These are phyloP conservation scores for Gymnothorax reevesii DNA, from an alignment of 2,797 vertebrate species.

Conservation along the genomic window DNA sequence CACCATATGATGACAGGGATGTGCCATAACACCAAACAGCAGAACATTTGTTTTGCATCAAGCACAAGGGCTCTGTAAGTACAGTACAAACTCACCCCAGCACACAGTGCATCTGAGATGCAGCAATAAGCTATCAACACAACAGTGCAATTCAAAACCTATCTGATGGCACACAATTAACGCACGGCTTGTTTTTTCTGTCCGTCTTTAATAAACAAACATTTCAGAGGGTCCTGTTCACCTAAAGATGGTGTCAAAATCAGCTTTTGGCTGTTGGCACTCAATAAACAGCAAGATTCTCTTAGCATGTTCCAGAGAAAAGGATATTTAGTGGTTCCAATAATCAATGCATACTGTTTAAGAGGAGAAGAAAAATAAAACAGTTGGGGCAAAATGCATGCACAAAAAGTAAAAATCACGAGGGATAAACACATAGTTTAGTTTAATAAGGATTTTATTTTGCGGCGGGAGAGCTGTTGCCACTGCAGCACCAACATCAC, in stretches of 20 bases:
- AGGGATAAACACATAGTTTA: background rate
- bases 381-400: background rate
- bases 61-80: conserved; percentile 40
- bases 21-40: conserved; percentile 36
- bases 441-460: background rate
- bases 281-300: background rate
- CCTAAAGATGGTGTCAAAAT: background rate
- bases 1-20: conserved; percentile 49
- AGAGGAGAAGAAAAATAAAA: background rate
- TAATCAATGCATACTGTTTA: background rate
- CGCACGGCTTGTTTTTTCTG: background rate
- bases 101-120: background rate
- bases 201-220: background rate
- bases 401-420: background rate
- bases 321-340: background rate
- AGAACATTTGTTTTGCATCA: conserved; percentile 35
- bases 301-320: background rate
- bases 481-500: background rate
- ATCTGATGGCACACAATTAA: background rate
- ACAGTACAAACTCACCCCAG: conserved; percentile 21
- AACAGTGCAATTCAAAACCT: conserved; percentile 6
- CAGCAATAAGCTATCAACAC: background rate
- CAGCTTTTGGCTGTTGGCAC: background rate
- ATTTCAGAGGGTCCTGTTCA: background rate
- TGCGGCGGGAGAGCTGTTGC: background rate